phyloP scores from a whole-genome alignment of 2,797 vertebrate genomes.

The Liasis olivaceus region DNA sequence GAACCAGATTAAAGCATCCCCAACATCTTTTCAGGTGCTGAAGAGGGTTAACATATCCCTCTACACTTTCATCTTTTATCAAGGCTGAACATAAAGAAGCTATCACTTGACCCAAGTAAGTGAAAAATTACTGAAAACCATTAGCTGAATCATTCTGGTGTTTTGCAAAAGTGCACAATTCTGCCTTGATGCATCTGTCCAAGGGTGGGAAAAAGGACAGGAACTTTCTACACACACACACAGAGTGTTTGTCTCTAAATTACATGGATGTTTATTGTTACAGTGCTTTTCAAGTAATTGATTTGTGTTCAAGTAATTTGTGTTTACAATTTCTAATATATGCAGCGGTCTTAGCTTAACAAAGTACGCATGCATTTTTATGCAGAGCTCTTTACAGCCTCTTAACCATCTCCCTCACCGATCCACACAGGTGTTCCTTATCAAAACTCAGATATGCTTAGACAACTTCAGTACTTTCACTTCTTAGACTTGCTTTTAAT shows the following conservation, averaged over 20 bases:
- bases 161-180: too few relatives aligned
- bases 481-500: background rate
- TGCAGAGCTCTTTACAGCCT: background rate
- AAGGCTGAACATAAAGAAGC: too few relatives aligned
- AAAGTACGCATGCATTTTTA: background rate
- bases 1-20: too few relatives aligned
- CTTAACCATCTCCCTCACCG: background rate
- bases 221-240: background rate
- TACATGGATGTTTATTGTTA: background rate
- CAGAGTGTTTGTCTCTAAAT: background rate
- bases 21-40: too few relatives aligned
- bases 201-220: too few relatives aligned
- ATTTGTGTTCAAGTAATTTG: background rate
- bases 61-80: too few relatives aligned
- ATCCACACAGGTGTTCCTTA: background rate
- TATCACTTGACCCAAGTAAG: too few relatives aligned
- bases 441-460: background rate
- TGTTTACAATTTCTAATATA: background rate
- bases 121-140: too few relatives aligned
- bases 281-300: background rate
- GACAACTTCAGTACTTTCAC: background rate
- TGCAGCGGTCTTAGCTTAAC: background rate
- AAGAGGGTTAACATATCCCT: too few relatives aligned
- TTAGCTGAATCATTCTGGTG: too few relatives aligned
- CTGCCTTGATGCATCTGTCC: too few relatives aligned